A percentile compares a stretch with the other conserved stretches of the same genome.
phyloP scores from a whole-genome alignment of 1,140 invertebrate species.

The Cepaea nemoralis region DNA sequence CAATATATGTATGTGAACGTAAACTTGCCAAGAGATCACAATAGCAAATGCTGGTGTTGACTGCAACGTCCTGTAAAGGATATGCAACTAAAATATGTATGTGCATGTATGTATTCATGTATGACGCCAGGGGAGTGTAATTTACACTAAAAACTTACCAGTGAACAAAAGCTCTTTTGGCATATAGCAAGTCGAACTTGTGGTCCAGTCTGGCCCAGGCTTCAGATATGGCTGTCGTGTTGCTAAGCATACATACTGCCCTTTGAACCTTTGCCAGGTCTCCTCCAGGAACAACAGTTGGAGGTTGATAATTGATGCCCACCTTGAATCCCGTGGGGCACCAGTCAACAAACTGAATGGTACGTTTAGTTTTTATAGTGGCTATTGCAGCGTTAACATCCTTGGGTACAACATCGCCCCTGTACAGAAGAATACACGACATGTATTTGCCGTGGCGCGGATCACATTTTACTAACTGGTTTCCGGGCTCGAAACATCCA shows the following conservation, averaged over 20 bases:
- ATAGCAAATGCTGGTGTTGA: no score
- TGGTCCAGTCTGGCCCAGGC: slow-evolving; percentile 40
- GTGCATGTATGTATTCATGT: background rate
- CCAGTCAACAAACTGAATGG: background rate
- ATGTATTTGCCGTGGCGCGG: slow-evolving; percentile 62
- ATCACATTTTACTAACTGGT: slow-evolving; percentile 89
- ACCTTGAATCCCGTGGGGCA: slow-evolving; percentile 9
- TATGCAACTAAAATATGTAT: no score
- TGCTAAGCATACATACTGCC: slow-evolving; percentile 37
- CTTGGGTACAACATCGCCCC: slow-evolving; percentile 15
- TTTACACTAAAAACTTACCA: slow-evolving; percentile 8
- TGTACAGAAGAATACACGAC: slow-evolving; percentile 14
- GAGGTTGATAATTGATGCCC: background rate
- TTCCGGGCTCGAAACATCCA: slow-evolving; percentile 86
- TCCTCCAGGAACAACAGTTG: background rate
- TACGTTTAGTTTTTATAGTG: slow-evolving; percentile 1
- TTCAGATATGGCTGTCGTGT: slow-evolving; percentile 39
- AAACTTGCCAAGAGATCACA: no score
- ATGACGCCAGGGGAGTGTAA: background rate
- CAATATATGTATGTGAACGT: no score
- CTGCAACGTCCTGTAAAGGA: no score
- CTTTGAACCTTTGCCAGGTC: slow-evolving; percentile 8
- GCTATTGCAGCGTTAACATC: slow-evolving; percentile 16
- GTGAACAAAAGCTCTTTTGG: slow-evolving; percentile 39
- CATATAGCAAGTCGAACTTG: slow-evolving; percentile 40